Percentiles rank a stretch among this genome's conserved stretches.
Evolutionary conservation across 2,113 vertebrate species (phyloP).

Genomic region (Ceuthmochares aereus): DNA sequence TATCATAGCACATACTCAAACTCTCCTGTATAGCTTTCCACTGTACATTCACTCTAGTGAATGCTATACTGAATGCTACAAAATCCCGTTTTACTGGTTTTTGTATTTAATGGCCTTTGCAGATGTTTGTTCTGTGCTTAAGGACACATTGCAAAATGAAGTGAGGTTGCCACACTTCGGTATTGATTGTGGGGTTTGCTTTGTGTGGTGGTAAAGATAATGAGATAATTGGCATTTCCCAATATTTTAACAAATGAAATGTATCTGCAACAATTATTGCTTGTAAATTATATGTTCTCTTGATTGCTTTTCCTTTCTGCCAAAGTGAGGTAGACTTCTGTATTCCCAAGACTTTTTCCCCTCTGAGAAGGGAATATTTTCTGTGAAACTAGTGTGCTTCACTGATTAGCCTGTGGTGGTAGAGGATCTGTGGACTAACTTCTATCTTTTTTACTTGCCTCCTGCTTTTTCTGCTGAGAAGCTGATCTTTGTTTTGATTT

Average conservation of each 20-base stretch:
- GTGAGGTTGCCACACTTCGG: constrained; percentile 11
- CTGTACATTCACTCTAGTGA: not conserved
- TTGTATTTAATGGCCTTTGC: not conserved
- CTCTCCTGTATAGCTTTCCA: not conserved
- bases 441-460: not conserved
- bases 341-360: not conserved
- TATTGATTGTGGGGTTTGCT: constrained; percentile 15
- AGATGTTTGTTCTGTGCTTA: constrained; percentile 47
- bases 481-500: not conserved
- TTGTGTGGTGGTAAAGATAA: not conserved
- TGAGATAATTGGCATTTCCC: constrained; percentile 12
- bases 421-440: not conserved
- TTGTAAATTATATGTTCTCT: not conserved
- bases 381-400: not conserved
- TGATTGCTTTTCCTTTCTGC: not conserved
- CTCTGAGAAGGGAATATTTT: not conserved
- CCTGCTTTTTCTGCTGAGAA: not conserved
- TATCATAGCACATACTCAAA: not conserved
- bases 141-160: constrained; percentile 52
- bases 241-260: not conserved
- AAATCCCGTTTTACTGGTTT: not conserved
- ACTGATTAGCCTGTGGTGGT: not conserved
- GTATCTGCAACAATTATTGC: not conserved
- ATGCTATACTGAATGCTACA: not conserved
- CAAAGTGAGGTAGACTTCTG: not conserved